Percentiles rank a stretch among this genome's conserved stretches.
These are phyloP conservation scores for Megaleporinus macrocephalus DNA, from an alignment of 2,113 vertebrate genomes.

Conservation along the genomic window DNA sequence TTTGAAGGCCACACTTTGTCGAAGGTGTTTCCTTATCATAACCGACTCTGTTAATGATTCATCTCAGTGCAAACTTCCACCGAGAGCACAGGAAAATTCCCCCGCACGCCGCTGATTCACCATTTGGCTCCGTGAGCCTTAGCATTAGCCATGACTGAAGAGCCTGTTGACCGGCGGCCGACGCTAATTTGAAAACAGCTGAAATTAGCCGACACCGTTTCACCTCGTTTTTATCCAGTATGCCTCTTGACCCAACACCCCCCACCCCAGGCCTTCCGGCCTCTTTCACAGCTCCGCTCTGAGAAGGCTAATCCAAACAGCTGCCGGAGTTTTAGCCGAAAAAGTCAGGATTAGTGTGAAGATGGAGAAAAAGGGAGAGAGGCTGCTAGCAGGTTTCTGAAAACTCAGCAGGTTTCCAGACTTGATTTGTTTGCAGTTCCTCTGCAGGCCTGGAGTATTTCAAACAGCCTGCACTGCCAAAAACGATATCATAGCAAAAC, in stretches of 20 bases:
- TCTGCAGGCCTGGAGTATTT: background rate
- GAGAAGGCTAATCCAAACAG: too few species aligned
- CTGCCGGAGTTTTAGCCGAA: background rate
- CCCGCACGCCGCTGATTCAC: background rate
- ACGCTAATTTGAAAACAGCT: too few species aligned
- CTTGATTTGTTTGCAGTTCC: slow-evolving; percentile 9
- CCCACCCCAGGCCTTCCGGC: too few species aligned
- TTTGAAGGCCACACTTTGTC: too few species aligned
- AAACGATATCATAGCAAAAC: background rate
- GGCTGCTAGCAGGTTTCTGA: background rate
- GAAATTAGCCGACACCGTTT: too few species aligned
- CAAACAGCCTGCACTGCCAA: background rate
- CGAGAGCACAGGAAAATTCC: slow-evolving; percentile 34
- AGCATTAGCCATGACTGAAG: background rate
- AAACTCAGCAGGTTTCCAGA: slow-evolving; percentile 2
- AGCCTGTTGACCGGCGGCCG: background rate
- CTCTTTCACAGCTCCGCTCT: too few species aligned
- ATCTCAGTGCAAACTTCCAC: slow-evolving; percentile 23
- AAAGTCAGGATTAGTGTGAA: background rate
- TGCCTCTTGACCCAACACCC: too few species aligned
- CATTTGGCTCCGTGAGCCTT: background rate
- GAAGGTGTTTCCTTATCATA: too few species aligned
- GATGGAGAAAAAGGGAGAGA: too few species aligned
- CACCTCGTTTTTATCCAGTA: too few species aligned
- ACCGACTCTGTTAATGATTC: too few species aligned